Percentiles rank a stretch among this genome's conserved stretches.
phyloP scores from a whole-genome alignment of 1,140 invertebrate genomes.

The Drosophila trapezifrons region DNA sequence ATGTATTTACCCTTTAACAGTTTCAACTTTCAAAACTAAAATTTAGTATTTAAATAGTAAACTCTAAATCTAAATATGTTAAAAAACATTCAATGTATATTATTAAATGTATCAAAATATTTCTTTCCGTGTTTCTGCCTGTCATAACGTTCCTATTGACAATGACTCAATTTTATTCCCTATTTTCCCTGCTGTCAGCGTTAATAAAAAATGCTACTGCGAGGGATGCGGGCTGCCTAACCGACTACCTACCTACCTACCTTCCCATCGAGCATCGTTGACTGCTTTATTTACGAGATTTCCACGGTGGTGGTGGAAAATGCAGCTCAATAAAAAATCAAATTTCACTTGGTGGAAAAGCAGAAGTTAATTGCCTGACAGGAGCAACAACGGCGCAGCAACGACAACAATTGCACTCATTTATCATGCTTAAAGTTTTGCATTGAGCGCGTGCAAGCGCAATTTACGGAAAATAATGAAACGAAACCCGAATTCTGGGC shows the following conservation, averaged over 20 bases:
- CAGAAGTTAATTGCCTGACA: conserved; percentile 73
- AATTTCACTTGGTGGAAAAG: conserved; percentile 51
- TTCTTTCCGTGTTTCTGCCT: conserved; percentile 14
- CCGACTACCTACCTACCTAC: conserved; percentile 34
- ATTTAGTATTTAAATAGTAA: no score
- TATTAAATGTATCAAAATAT: not conserved
- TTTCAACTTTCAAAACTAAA: no score
- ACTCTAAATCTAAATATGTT: no score
- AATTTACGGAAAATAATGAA: conserved; percentile 70
- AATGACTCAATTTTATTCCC: conserved; percentile 69
- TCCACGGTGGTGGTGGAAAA: conserved; percentile 66
- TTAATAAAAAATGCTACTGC: conserved; percentile 48
- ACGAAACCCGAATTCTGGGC: conserved; percentile 54
- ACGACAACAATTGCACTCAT: conserved; percentile 55
- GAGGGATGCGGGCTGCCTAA: conserved; percentile 63
- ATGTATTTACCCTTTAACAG: no score
- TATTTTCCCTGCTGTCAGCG: conserved; percentile 44
- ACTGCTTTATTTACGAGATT: conserved; percentile 69
- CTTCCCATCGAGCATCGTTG: conserved; percentile 37
- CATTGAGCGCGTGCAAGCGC: conserved; percentile 74
- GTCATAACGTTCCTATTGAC: conserved; percentile 52
- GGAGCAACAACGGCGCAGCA: conserved; percentile 32
- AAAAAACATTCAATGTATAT: no score
- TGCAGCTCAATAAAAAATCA: conserved; percentile 70
- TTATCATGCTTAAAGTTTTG: conserved; percentile 80